Evolutionary conservation across 2,113 vertebrate genomes (phyloP).

Genomic region (Catharus bicknelli): DNA sequence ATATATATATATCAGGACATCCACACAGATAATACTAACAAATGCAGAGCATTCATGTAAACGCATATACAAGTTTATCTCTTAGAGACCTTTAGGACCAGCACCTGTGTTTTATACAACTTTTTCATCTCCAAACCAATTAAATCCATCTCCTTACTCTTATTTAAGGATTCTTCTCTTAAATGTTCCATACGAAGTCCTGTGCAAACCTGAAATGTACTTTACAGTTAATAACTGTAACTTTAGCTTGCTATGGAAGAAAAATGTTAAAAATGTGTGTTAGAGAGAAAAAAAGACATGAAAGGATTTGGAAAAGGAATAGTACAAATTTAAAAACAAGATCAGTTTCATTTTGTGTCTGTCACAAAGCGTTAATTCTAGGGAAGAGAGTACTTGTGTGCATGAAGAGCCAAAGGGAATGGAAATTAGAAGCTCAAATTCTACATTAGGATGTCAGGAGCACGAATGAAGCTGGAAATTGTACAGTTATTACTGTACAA

Average conservation of each 20-base stretch:
- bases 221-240: background rate
- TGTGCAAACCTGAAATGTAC: background rate
- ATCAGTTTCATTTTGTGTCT: background rate
- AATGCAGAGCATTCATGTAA: background rate
- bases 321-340: background rate
- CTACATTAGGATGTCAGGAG: background rate
- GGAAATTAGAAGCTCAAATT: constrained; percentile 17
- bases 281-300: background rate
- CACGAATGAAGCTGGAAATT: background rate
- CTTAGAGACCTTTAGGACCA: background rate
- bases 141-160: background rate
- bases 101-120: background rate
- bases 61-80: fast-evolving
- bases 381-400: background rate
- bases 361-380: background rate
- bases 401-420: background rate
- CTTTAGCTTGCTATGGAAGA: background rate
- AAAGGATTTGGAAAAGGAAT: background rate
- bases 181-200: background rate
- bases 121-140: background rate
- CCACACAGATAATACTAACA: background rate
- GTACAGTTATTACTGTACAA: background rate
- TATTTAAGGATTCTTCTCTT: background rate
- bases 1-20: no score
- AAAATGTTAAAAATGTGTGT: background rate